Evolutionary conservation across 1,140 invertebrate genomes (phyloP), one percentile per base, ranked within the genome.

Genomic region (Xylocopa sonorina): DNA sequence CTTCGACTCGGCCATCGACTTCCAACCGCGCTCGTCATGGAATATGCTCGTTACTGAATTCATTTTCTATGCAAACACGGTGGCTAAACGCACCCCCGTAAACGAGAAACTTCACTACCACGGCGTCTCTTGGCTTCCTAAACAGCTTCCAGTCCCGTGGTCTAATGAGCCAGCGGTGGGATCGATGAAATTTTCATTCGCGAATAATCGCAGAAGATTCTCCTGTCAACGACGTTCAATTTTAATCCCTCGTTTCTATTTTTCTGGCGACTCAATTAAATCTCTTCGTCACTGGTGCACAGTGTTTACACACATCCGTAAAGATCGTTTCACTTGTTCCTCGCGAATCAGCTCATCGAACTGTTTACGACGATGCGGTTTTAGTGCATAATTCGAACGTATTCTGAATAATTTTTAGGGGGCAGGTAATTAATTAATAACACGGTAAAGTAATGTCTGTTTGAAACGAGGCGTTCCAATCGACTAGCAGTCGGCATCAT

Each of bases 21-120:
- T 24, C 12, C 53, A 18, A n/a, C n/a, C 32, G 10, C 10, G 10
- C 43, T 14, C 32, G 18, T 5, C 60, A 72, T 57, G 71, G 63
- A 82, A 83, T 82, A 83, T 71, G 58, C 73, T 78, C 67, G 74
- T 83, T 82, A 79, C 63, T 41, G 80, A 64, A 79, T 82, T 82
- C 68, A 63, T 64, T 69, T 48, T 50, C 38, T 29, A 53, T 38
- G 80, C 64, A 67, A n/a, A 77, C 46, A 55, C 12, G 21, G 18
- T 9, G 67, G 14, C 38, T 71, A 55, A 83, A 73, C 63, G 75
- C 24, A n/a, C 75, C 68, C 62, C 78, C 78, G 64, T 78, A 82
- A 78, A 83, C 80, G 82, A 78, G 62, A 68, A 78, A 78, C 82
- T 82, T 68, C 34, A 34, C 43, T 48, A 3, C 10, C 7, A 0